Evolutionary conservation across 1,140 invertebrate genomes (phyloP).

Genomic region (Achatina immaculata): DNA sequence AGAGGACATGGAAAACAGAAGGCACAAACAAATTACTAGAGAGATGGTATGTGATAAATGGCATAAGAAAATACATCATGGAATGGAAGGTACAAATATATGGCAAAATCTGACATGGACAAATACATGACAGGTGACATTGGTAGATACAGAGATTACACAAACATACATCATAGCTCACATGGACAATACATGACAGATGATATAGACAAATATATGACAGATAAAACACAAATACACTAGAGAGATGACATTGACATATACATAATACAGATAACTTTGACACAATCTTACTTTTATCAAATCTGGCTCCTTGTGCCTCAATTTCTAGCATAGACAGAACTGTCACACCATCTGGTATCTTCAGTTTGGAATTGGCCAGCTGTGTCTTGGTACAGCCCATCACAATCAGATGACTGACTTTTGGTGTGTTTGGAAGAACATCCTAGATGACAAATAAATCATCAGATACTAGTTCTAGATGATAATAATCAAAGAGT

Average conservation of each 20-base stretch:
- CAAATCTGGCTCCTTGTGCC: slow-evolving; percentile 53
- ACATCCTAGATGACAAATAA: slow-evolving; percentile 48
- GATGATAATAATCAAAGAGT: no score
- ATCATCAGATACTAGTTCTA: no score
- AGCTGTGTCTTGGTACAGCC: slow-evolving; percentile 14
- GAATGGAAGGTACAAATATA: no score
- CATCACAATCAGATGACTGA: slow-evolving; percentile 87
- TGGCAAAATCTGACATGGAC: not conserved
- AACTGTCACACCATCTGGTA: slow-evolving; percentile 49
- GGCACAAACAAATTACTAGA: not conserved
- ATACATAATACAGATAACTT: no score
- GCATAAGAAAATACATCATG: no score
- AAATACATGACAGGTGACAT: not conserved
- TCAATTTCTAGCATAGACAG: slow-evolving; percentile 62
- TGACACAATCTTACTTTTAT: slow-evolving; percentile 63
- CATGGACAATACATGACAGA: no score
- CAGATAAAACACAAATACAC: no score
- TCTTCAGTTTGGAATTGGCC: not conserved
- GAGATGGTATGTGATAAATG: no score
- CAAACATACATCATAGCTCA: not conserved
- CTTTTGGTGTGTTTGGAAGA: slow-evolving; percentile 57
- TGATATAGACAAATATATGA: no score
- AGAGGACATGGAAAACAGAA: not conserved
- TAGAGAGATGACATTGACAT: no score
- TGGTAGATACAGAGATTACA: not conserved